Percentiles rank a stretch among this genome's conserved stretches.
Evolutionary conservation across 2,113 vertebrate genomes (phyloP).

Genomic region (Pteronura brasiliensis): DNA sequence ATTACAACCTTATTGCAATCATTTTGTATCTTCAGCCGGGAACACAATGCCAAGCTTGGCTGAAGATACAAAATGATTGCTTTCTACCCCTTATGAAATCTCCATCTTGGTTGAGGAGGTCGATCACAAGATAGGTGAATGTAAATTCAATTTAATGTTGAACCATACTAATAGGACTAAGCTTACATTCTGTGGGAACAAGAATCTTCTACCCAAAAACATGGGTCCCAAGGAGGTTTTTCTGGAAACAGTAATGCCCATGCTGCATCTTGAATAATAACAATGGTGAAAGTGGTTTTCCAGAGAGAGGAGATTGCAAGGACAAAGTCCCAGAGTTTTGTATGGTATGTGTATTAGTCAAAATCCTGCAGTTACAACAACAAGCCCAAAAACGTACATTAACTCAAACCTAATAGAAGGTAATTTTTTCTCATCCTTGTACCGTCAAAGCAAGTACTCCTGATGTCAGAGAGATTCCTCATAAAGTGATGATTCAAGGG

Average conservation of each 20-base stretch:
- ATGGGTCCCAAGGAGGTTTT: background rate
- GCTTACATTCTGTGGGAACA: background rate
- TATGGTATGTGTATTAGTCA: background rate
- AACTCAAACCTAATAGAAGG: background rate
- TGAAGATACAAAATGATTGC: background rate
- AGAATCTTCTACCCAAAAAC: background rate
- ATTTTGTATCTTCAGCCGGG: background rate
- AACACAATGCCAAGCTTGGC: background rate
- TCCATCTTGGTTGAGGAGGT: background rate
- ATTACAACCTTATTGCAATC: background rate
- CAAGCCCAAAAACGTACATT: background rate
- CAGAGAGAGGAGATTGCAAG: background rate
- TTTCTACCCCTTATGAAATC: background rate
- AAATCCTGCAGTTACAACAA: background rate
- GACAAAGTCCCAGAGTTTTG: background rate
- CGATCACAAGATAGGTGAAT: background rate
- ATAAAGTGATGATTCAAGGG: background rate
- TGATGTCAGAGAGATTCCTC: background rate
- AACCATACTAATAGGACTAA: background rate
- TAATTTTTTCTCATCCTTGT: background rate
- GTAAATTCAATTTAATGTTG: background rate
- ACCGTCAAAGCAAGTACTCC: background rate
- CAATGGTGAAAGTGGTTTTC: background rate
- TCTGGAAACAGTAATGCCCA: background rate
- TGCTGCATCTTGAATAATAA: background rate